phyloP scores from a whole-genome alignment of 2,797 vertebrate species.

The Lemur catta region DNA sequence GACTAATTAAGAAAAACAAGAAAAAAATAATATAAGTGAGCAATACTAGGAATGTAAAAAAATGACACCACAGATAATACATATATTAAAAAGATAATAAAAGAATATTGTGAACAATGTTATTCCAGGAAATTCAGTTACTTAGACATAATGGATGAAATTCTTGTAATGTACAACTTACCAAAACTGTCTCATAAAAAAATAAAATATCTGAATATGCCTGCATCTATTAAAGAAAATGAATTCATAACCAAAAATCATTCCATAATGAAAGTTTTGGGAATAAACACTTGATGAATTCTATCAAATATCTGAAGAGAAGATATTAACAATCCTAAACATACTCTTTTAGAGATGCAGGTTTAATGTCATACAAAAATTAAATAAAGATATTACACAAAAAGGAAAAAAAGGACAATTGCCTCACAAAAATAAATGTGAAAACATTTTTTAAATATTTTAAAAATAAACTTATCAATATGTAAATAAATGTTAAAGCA shows the following conservation, averaged over 20 bases:
- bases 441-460: neutral
- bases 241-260: neutral
- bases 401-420: neutral
- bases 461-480: neutral
- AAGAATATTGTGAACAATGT: neutral
- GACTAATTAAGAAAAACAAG: neutral
- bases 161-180: neutral
- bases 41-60: neutral
- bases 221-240: neutral
- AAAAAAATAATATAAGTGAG: neutral
- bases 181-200: neutral
- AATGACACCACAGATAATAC: neutral
- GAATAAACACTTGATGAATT: neutral
- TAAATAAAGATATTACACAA: neutral
- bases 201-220: neutral
- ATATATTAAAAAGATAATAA: neutral
- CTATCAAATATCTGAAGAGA: neutral
- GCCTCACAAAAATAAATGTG: neutral
- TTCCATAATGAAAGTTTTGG: neutral
- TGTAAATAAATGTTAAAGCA: neutral
- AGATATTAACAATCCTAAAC: neutral
- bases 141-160: neutral
- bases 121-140: neutral
- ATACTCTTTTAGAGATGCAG: neutral
- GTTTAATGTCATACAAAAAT: neutral